Percentiles rank a stretch among this genome's conserved stretches.
Evolutionary conservation across 2,113 vertebrate genomes (phyloP).

Genomic region (Megaleporinus macrocephalus): DNA sequence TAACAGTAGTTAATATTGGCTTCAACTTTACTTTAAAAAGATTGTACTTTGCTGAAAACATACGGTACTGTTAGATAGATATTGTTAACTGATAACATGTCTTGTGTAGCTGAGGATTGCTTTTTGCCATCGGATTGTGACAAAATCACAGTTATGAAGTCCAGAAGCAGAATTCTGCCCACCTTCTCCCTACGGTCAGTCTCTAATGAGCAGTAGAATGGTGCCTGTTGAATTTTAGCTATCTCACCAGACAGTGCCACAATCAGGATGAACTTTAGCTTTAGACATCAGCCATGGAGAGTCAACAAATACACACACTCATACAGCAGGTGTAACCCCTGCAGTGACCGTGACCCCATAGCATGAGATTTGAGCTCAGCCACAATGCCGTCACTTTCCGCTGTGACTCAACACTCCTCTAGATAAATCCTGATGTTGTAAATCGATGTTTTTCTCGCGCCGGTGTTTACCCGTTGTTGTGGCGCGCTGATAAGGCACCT

Average conservation of each 20-base stretch:
- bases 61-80: too few species aligned
- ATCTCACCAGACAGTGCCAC: not conserved
- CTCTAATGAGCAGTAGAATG: constrained; percentile 10
- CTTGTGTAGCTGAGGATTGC: too few species aligned
- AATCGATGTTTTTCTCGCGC: constrained; percentile 52
- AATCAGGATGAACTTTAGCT: constrained; percentile 10
- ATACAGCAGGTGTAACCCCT: constrained; percentile 14
- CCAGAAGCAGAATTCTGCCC: not conserved
- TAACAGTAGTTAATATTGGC: too few species aligned
- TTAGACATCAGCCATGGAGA: constrained; percentile 13
- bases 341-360: constrained; percentile 49
- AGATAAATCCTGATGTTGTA: constrained; percentile 41
- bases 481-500: constrained; percentile 53
- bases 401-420: constrained; percentile 35
- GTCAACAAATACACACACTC: constrained; percentile 1
- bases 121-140: not conserved
- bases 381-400: constrained; percentile 50
- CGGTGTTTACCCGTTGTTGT: constrained; percentile 43
- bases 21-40: too few species aligned
- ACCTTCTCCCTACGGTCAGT: not conserved
- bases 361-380: constrained; percentile 43
- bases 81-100: too few species aligned
- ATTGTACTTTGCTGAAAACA: too few species aligned
- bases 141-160: not conserved
- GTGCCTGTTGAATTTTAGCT: constrained; percentile 35